Base-by-base conservation (phyloP, 2,113 vertebrate genomes). In the Sterrhoptilus dennistouni region DNA sequence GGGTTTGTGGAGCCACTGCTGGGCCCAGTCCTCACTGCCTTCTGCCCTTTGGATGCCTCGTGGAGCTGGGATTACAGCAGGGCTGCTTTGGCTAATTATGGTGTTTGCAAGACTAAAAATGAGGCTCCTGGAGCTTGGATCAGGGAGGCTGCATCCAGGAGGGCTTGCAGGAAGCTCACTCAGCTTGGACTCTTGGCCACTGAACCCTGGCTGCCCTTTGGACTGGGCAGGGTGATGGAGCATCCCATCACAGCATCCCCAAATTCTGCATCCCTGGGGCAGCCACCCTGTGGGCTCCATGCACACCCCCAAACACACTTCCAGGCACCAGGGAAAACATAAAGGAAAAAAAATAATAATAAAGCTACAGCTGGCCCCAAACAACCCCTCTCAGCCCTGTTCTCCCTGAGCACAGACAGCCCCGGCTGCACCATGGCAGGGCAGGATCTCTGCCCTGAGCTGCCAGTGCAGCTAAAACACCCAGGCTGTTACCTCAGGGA, bases 281-380 rank as follows among this genome's bases (percentile, higher is more conserved):
- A 80, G 25, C 25, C 35, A 49, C 17, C 19, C 50, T 0, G 0
- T 12, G 15, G 44, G 35, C 16, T 78, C 29, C 6, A 21, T 3
- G 36, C 23, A n/a, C 17, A 42, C 6, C 14, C 12, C 38, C 57
- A 54, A 23, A 16, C 65, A 42, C 15, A 9, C 11, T 65, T 25
- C 27, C 36, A 50, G 1, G 13, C 19, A 57, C 6, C 19, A n/a
- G 18, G 13, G 22, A 5, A 28, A 71, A 63, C 42, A 11, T 2
- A 53, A 53, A 35, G 23, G 15, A 33, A 24, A 40, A 3, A 7
- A 25, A 5, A 22, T 12, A 38, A 8, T 8, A 22, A 7, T 3
- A 53, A 57, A 75, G 33, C 19, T 47, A n/a, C 77, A 94, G 64
- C 53, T 44, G 33, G 4, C 7, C 50, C 33, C 22, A n/a, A 64